Evolutionary conservation across 2,888 invertebrate species (phyloP).

Genomic region (Xanthia icteritia): DNA sequence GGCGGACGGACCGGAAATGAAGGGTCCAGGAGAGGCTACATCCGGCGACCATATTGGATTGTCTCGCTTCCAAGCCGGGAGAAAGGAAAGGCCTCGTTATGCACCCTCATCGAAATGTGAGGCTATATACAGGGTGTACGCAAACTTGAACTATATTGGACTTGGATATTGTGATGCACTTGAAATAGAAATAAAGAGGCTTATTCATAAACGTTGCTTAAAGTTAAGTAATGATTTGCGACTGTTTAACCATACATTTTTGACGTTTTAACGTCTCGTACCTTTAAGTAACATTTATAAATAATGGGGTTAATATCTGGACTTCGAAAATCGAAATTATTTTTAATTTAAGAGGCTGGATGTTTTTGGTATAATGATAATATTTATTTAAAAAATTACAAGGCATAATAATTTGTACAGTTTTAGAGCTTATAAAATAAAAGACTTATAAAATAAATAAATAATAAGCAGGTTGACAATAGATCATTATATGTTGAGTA

Average conservation of each 20-base stretch:
- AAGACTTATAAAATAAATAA: too few relatives aligned
- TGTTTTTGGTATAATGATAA: too few relatives aligned
- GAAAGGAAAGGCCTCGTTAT: conserved; percentile 64
- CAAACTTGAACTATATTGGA: conserved; percentile 11
- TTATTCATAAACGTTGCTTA: too few relatives aligned
- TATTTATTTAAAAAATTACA: too few relatives aligned
- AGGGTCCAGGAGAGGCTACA: conserved; percentile 68
- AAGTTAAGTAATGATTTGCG: too few relatives aligned
- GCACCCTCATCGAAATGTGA: conserved; percentile 50
- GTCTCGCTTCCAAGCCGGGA: conserved; percentile 50
- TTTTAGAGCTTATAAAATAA: too few relatives aligned
- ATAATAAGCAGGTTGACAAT: too few relatives aligned
- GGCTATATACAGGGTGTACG: conserved; percentile 19
- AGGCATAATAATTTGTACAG: too few relatives aligned
- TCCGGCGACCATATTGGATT: conserved; percentile 71
- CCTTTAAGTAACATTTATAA: neutral
- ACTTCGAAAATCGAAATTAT: neutral
- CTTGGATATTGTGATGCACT: neutral
- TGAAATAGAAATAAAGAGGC: neutral
- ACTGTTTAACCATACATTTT: neutral
- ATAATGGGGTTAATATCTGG: neutral
- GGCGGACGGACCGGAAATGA: conserved; percentile 70
- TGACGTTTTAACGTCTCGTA: too few relatives aligned
- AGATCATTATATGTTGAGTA: too few relatives aligned
- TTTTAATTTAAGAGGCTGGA: neutral